phyloP scores from a whole-genome alignment of 2,888 invertebrate genomes.

The Muschampia plurimacula region DNA sequence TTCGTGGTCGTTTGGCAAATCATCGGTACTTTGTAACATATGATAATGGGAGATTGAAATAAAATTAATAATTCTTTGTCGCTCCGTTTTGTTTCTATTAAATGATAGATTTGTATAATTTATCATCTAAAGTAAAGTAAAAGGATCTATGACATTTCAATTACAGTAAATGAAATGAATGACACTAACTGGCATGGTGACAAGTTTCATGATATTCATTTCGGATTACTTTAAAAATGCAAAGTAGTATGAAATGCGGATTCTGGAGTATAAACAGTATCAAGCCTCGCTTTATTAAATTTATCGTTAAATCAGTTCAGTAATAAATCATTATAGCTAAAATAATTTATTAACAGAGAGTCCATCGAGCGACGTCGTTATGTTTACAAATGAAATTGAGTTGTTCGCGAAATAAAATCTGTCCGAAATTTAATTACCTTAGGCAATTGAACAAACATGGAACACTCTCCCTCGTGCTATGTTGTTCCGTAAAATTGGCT shows the following conservation, averaged over 20 bases:
- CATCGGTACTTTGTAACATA: conserved; percentile 1
- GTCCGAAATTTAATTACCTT: conserved; percentile 66
- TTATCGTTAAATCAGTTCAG: conserved; percentile 18
- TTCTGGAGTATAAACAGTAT: not conserved
- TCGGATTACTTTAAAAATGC: not conserved
- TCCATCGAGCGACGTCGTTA: conserved; percentile 42
- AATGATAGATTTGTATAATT: not conserved
- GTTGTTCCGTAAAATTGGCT: conserved; percentile 57
- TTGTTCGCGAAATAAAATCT: conserved; percentile 67
- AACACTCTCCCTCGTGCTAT: conserved; percentile 50
- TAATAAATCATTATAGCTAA: conserved; percentile 36
- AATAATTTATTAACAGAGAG: conserved; percentile 33
- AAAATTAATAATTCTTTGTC: not conserved
- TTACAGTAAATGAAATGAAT: not conserved
- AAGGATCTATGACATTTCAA: not conserved
- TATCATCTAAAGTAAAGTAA: not conserved
- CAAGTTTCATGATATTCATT: not conserved
- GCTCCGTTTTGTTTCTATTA: not conserved
- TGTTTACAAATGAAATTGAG: conserved; percentile 69
- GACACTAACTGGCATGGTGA: not conserved
- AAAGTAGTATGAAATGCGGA: not conserved
- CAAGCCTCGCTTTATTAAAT: conserved; percentile 19
- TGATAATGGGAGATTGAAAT: not conserved
- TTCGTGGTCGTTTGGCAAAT: conserved; percentile 1
- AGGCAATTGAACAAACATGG: conserved; percentile 61